A percentile compares a stretch with the other conserved stretches of the same genome.
Evolutionary conservation across 2,888 invertebrate species (phyloP).

Genomic region (Diogma glabrata): DNA sequence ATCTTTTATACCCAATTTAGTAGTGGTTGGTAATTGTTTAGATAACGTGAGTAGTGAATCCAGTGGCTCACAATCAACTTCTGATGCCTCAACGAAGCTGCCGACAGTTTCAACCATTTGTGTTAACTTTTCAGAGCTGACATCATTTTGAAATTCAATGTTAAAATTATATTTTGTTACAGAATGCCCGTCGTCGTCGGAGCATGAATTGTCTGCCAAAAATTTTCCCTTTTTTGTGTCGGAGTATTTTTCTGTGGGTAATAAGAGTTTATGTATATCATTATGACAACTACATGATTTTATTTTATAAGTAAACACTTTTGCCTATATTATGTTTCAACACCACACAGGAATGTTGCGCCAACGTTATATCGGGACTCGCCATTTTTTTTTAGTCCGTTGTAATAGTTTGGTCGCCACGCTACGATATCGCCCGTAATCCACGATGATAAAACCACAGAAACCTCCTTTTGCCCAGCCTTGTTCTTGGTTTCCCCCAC

Average conservation of each 20-base stretch:
- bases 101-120: too few species aligned
- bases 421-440: not conserved
- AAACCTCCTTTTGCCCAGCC: not conserved
- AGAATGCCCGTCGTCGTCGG: not conserved
- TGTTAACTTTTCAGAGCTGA: too few species aligned
- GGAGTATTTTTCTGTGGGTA: not conserved
- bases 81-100: too few species aligned
- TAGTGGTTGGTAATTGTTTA: too few species aligned
- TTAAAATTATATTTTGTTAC: not conserved
- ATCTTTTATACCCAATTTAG: too few species aligned
- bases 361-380: not conserved
- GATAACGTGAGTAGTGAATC: too few species aligned
- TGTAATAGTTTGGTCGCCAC: not conserved
- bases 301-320: too few species aligned
- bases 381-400: not conserved
- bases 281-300: too few species aligned
- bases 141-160: not conserved
- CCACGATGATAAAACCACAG: not conserved
- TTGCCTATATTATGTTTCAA: not conserved
- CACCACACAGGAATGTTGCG: not conserved
- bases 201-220: not conserved
- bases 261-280: too few species aligned
- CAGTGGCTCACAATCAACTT: too few species aligned
- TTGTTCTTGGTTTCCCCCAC: not conserved
- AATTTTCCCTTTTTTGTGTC: not conserved